These are phyloP conservation scores for Natator depressus DNA, from an alignment of 2,113 vertebrate species.

Conservation along the genomic window DNA sequence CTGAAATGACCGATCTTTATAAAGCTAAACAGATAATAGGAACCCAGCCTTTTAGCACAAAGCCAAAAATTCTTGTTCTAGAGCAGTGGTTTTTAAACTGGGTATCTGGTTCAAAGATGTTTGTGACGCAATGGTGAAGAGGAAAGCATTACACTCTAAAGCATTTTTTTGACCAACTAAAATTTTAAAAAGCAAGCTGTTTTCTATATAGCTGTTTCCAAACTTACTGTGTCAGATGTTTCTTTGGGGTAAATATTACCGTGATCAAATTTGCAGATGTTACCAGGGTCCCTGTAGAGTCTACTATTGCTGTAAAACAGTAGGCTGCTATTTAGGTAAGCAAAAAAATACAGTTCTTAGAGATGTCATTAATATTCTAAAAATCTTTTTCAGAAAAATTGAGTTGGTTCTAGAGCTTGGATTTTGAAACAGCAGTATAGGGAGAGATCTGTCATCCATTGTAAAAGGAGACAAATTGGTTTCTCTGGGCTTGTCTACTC, in stretches of 20 bases:
- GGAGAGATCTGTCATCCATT: not conserved
- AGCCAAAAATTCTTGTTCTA: not conserved
- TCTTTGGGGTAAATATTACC: not conserved
- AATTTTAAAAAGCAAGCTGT: not conserved
- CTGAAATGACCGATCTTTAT: not conserved
- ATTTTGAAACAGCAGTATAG: not conserved
- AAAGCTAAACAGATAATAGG: not conserved
- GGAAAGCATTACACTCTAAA: not conserved
- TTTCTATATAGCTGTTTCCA: not conserved
- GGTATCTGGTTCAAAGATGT: not conserved
- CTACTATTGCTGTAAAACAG: rapidly evolving
- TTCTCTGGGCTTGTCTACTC: too few species aligned
- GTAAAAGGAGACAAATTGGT: not conserved
- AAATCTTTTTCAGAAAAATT: not conserved
- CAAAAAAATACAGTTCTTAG: rapidly evolving
- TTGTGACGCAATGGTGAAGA: not conserved
- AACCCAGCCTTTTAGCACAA: not conserved
- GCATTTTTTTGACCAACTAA: not conserved
- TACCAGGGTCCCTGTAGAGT: not conserved
- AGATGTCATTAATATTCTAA: rapidly evolving
- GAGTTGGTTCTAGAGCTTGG: not conserved
- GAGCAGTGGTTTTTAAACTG: not conserved
- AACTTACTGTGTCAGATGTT: not conserved
- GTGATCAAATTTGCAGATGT: not conserved
- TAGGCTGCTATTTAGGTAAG: not conserved